Evolutionary conservation across 2,797 vertebrate species (phyloP), one percentile per base, ranked within the genome.

Genomic region (Phataginus tricuspis): DNA sequence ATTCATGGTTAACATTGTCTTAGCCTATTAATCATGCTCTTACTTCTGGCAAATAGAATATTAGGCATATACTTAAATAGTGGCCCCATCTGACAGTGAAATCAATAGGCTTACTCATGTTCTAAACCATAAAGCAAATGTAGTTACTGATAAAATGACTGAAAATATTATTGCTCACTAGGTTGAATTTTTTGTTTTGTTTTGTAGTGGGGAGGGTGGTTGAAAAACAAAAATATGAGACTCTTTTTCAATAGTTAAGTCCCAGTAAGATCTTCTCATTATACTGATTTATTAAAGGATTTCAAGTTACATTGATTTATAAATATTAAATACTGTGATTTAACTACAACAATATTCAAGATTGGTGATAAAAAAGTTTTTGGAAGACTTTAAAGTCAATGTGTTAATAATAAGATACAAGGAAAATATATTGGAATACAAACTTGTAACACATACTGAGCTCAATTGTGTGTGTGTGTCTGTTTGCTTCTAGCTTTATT

Each of bases 251-350:
- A 63, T 15, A 7, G n/a, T 59, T n/a, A 88, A 95, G 0, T 25
- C 5, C 27, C 15, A 31, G 27, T 61, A 55, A 79, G 4, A 1
- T 34, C 90, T 92, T 86, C 53, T 63, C 89, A 84, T 82, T 87
- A 69, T 19, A 69, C 13, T 49, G n/a, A 79, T 29, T 53, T 53
- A 92, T 53, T 57, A 71, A 85, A 66, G 6, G 49, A 42, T 84
- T 88, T 90, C 51, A 88, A 96, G 91, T 90, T 88, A 42, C 18
- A 64, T 7, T 37, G 19, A 69, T 25, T 80, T 66, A 95, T 72
- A 72, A 94, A 64, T 15, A 86, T n/a, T 85, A 80, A 88, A 19
- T 49, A 87, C 66, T 63, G 5, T 69, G 66, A 49, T 83, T 91
- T 77, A 79, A 84, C 39, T 69, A 71, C 0, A 68, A 69, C 1